Percentiles rank a stretch among this genome's conserved stretches.
Evolutionary conservation across 2,888 invertebrate genomes (phyloP).

Genomic region (Elysia crispata): DNA sequence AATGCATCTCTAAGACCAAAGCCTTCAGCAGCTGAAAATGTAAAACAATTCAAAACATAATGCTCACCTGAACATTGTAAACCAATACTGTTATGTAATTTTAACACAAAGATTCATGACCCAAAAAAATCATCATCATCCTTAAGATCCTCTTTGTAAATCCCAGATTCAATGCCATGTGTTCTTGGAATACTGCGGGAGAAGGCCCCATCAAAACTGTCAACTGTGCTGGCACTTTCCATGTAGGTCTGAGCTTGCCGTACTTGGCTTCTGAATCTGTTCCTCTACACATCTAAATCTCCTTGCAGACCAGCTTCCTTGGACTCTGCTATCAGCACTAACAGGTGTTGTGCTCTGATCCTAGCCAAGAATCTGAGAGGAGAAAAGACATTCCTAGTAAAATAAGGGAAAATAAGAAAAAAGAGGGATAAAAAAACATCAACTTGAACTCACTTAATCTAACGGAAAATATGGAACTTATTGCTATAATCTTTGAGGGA

Average conservation of each 20-base stretch:
- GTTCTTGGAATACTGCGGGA: slow-evolving; percentile 34
- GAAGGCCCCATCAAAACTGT: slow-evolving; percentile 70
- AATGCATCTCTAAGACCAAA: neutral
- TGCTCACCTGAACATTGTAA: neutral
- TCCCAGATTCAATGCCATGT: slow-evolving; percentile 36
- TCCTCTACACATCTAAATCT: slow-evolving; percentile 59
- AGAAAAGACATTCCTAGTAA: neutral
- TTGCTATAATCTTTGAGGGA: too few relatives aligned
- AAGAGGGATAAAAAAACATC: too few relatives aligned
- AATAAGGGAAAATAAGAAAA: neutral
- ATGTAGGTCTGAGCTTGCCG: slow-evolving; percentile 44
- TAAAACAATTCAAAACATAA: neutral
- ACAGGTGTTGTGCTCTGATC: slow-evolving; percentile 25
- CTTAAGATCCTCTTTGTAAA: slow-evolving; percentile 5
- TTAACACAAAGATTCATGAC: slow-evolving; percentile 52
- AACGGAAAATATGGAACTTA: too few relatives aligned
- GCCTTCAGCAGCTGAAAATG: neutral
- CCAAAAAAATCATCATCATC: slow-evolving; percentile 68
- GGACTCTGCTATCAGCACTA: slow-evolving; percentile 55
- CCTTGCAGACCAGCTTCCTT: slow-evolving; percentile 49
- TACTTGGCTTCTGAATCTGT: slow-evolving; percentile 56
- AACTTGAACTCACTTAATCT: neutral
- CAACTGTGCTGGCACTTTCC: slow-evolving; percentile 68
- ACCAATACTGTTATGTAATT: neutral
- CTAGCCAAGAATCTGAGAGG: slow-evolving; percentile 67